Percentiles rank a stretch among this genome's conserved stretches.
phyloP scores from a whole-genome alignment of 2,113 vertebrate species.

The Chaetorhynchus papuensis region DNA sequence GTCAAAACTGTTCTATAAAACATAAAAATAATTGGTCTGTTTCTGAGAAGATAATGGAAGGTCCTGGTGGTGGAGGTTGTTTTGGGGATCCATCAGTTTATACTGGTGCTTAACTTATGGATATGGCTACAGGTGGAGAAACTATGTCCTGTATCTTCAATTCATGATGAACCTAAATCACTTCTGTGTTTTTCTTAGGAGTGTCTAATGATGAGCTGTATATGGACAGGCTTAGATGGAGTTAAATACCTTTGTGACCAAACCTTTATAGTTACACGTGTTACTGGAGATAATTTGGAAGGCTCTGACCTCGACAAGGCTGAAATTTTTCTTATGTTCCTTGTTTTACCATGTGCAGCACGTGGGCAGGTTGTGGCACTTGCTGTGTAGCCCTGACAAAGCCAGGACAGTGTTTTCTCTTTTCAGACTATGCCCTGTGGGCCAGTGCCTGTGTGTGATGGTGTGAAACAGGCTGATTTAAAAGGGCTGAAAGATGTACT shows the following conservation, averaged over 20 bases:
- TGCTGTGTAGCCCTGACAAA: neutral
- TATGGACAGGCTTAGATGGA: neutral
- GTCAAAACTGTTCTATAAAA: neutral
- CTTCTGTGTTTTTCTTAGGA: neutral
- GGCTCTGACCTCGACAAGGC: neutral
- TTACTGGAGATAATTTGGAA: neutral
- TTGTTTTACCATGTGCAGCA: neutral
- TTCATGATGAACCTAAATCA: neutral
- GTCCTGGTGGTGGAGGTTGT: neutral
- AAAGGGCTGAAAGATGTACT: neutral
- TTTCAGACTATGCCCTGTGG: neutral
- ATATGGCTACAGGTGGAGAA: neutral
- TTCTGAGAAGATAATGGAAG: neutral
- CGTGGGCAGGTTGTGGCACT: neutral
- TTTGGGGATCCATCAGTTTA: neutral
- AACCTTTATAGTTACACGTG: rapidly evolving
- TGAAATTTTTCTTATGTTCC: neutral
- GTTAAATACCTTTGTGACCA: neutral
- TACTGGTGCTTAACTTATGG: neutral
- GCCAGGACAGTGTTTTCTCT: neutral
- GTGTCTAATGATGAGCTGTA: neutral
- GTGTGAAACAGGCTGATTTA: neutral
- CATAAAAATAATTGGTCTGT: neutral
- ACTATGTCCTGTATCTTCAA: neutral
- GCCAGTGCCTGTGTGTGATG: neutral